Percentiles rank a stretch among this genome's conserved stretches.
Evolutionary conservation across 37 sponge, comb jelly and placozoan species (phyloP).

Genomic region (Ianthella basta): DNA sequence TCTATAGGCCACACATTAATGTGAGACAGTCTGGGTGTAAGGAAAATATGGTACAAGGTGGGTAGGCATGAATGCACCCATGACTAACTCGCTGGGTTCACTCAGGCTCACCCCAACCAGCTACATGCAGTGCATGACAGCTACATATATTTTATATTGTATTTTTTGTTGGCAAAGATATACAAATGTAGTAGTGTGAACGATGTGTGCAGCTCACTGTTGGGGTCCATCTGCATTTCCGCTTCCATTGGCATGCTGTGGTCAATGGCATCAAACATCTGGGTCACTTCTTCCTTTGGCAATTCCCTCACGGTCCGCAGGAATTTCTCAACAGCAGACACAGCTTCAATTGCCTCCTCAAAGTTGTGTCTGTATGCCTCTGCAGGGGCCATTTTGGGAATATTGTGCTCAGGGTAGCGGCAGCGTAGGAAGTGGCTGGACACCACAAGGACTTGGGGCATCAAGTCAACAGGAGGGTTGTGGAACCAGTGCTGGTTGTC

Average conservation of each 20-base stretch:
- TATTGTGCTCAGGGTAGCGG: slow-evolving; percentile 55
- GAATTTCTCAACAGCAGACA: slow-evolving; percentile 1
- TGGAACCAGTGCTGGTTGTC: slow-evolving; percentile 10
- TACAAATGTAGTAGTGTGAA: no score
- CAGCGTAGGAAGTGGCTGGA: slow-evolving; percentile 43
- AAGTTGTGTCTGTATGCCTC: neutral
- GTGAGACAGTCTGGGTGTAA: no score
- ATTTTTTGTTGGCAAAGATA: no score
- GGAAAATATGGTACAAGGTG: no score
- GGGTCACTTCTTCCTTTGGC: neutral
- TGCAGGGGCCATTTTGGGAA: slow-evolving; percentile 8
- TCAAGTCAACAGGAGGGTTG: neutral
- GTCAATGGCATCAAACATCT: neutral
- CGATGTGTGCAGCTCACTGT: no score
- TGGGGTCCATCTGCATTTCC: no score
- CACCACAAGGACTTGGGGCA: slow-evolving; percentile 37
- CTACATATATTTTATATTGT: no score
- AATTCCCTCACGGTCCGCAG: neutral
- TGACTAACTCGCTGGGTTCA: no score
- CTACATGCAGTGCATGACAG: no score
- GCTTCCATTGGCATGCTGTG: neutral
- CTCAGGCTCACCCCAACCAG: no score
- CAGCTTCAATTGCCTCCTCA: slow-evolving; percentile 7
- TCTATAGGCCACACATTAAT: no score
- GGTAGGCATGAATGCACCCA: no score